Percentiles rank a stretch among this genome's conserved stretches.
Conservation (phyloP, 2,113 vertebrate species). For the Gavialis gangeticus region DNA sequence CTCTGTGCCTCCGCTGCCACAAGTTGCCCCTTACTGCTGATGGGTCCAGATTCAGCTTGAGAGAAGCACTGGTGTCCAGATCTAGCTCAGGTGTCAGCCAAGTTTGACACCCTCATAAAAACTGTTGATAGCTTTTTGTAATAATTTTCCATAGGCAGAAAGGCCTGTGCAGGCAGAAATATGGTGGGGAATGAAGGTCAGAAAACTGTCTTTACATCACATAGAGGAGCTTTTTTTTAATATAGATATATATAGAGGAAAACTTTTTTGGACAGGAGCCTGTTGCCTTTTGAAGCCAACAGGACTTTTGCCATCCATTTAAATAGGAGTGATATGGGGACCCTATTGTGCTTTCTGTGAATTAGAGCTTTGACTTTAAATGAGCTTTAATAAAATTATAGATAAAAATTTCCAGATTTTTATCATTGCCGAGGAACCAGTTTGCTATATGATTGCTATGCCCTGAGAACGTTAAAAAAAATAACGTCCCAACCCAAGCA, state of each 20-base stretch:
- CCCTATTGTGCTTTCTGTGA: not conserved
- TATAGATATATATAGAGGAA: not conserved
- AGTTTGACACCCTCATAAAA: not conserved
- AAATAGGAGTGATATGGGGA: not conserved
- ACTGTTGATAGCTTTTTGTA: rapidly evolving
- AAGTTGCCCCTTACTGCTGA: too few species aligned
- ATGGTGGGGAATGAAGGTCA: not conserved
- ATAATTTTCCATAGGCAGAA: rapidly evolving
- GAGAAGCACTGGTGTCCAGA: too few species aligned
- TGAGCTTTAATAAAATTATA: not conserved
- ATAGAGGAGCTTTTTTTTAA: not conserved
- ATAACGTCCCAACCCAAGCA: not conserved
- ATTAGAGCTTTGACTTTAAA: conserved; percentile 1
- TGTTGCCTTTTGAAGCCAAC: not conserved
- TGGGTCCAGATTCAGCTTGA: too few species aligned
- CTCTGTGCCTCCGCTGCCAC: too few species aligned
- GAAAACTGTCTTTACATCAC: not conserved
- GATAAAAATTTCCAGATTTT: not conserved
- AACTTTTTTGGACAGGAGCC: not conserved
- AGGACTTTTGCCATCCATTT: not conserved
- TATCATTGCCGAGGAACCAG: not conserved
- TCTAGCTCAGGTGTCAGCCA: too few species aligned
- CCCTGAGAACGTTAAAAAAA: not conserved
- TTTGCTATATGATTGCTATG: not conserved
- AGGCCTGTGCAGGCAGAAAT: not conserved